Percentiles rank a stretch among this genome's conserved stretches.
phyloP scores from a whole-genome alignment of 2,113 vertebrate genomes.

The Spheniscus mendiculus region DNA sequence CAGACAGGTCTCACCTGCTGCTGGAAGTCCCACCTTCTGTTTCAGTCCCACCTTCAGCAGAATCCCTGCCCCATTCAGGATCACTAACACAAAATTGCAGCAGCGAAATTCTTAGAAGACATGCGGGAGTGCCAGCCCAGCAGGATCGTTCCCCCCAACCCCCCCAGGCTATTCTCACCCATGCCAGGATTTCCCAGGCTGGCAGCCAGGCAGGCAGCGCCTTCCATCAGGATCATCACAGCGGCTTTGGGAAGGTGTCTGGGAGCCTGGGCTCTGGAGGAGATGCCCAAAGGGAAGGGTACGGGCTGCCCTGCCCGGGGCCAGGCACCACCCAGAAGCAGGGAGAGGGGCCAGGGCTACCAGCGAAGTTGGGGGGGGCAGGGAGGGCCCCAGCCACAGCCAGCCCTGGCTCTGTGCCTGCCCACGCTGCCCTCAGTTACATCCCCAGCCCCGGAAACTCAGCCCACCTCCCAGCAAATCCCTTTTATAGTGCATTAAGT shows the following conservation, averaged over 20 bases:
- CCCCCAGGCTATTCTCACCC: neutral
- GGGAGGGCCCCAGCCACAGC: neutral
- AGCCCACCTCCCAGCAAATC: neutral
- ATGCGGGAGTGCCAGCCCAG: neutral
- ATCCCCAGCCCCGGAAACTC: neutral
- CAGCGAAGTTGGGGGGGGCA: neutral
- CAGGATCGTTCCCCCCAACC: too few relatives aligned
- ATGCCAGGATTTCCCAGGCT: neutral
- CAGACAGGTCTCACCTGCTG: neutral
- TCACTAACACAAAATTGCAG: neutral
- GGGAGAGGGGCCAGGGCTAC: neutral
- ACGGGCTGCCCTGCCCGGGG: neutral
- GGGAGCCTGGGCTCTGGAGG: neutral
- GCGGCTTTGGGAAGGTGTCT: neutral
- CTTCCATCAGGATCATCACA: rapidly evolving
- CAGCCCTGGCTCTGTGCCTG: neutral
- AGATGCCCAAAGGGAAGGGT: neutral
- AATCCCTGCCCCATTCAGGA: neutral
- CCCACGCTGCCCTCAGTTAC: rapidly evolving
- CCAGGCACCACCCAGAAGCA: neutral
- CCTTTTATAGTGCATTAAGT: neutral
- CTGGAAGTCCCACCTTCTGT: neutral
- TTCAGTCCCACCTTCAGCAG: neutral
- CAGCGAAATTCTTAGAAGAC: neutral
- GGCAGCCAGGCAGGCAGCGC: neutral